Percentiles rank a stretch among this genome's conserved stretches.
phyloP scores from a whole-genome alignment of 2,113 vertebrate species.

The Talpa occidentalis region DNA sequence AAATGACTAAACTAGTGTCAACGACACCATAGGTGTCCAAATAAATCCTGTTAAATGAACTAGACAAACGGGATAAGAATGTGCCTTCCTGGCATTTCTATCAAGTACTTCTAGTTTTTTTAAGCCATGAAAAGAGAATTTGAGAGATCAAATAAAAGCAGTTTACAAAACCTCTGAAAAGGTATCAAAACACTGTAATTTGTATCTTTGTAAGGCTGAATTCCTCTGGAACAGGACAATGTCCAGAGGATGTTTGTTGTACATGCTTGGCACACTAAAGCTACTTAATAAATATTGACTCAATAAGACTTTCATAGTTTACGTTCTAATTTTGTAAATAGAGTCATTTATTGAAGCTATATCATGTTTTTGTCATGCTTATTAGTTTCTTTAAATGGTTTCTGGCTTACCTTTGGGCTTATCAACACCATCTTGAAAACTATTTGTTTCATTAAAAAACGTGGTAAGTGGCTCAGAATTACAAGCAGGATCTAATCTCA shows the following conservation, averaged over 20 bases:
- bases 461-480: background rate
- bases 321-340: background rate
- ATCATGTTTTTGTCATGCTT: background rate
- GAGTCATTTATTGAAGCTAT: background rate
- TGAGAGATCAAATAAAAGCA: conserved; percentile 13
- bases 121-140: background rate
- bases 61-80: background rate
- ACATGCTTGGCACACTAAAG: background rate
- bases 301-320: background rate
- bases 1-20: background rate
- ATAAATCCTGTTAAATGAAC: background rate
- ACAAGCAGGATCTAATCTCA: conserved; percentile 23
- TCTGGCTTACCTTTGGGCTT: background rate
- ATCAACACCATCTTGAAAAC: background rate
- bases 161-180: conserved; percentile 17
- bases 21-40: background rate
- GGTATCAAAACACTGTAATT: background rate
- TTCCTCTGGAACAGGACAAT: background rate
- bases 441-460: conserved; percentile 34
- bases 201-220: background rate
- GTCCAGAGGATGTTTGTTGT: background rate
- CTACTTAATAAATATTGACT: conserved; percentile 50
- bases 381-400: background rate
- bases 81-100: background rate
- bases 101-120: background rate